Conservation (phyloP, 2,888 invertebrate species). For the Philereme vetulata region DNA sequence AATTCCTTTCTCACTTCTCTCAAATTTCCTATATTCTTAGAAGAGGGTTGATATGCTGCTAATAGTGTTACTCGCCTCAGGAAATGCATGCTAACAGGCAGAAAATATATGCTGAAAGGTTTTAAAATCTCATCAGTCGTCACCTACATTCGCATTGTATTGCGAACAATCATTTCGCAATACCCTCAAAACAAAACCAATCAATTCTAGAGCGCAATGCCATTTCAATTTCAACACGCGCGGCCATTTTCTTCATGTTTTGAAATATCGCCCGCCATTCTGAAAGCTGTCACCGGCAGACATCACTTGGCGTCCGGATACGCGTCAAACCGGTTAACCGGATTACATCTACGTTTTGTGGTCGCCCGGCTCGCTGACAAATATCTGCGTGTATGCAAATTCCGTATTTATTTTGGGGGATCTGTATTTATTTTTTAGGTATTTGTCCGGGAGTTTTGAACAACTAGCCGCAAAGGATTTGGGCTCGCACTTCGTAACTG, state of each 20-base stretch:
- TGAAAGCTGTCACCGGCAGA: constrained; percentile 51
- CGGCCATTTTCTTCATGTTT: constrained; percentile 33
- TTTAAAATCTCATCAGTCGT: constrained; percentile 10
- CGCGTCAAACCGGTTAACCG: constrained; percentile 62
- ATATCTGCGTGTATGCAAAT: constrained; percentile 53
- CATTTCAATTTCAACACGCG: constrained; percentile 29
- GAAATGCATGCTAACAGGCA: no score
- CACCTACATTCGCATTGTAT: constrained; percentile 9
- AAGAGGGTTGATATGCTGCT: no score
- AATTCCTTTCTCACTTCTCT: no score
- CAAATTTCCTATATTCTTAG: no score
- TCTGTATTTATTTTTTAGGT: constrained; percentile 29
- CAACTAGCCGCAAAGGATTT: constrained; percentile 28
- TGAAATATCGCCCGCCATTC: constrained; percentile 38
- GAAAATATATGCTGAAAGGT: constrained; percentile 1
- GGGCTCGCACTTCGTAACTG: constrained; percentile 24
- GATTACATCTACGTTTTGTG: constrained; percentile 63
- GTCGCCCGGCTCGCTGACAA: constrained; percentile 52
- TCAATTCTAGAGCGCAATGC: constrained; percentile 24
- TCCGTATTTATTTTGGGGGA: constrained; percentile 42
- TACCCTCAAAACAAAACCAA: constrained; percentile 21
- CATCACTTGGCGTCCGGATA: constrained; percentile 53
- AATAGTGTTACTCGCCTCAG: no score
- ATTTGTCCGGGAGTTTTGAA: constrained; percentile 45
- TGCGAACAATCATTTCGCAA: constrained; percentile 14